These are phyloP conservation scores for Tetranychus piercei DNA, from an alignment of 2,888 invertebrate species.

Conservation along the genomic window DNA sequence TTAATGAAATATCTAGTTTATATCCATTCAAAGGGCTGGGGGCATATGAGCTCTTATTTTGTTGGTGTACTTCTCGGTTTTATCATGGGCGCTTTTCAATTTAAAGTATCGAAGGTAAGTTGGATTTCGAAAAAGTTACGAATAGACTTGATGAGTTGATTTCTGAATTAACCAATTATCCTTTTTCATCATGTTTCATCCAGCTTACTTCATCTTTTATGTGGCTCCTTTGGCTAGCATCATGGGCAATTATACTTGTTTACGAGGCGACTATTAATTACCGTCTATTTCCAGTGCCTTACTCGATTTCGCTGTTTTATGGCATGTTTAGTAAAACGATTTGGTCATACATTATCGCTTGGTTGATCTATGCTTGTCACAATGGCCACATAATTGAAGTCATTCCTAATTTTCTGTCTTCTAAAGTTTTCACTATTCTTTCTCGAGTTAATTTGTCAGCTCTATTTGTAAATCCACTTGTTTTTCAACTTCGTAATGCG, in stretches of 20 bases:
- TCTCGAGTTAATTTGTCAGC: not conserved
- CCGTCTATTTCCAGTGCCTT: not conserved
- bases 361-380: not conserved
- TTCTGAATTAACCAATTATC: not conserved
- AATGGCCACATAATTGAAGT: not conserved
- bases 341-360: not conserved
- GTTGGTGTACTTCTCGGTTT: not conserved
- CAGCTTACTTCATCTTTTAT: not conserved
- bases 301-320: not conserved
- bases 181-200: not conserved
- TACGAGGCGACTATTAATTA: not conserved
- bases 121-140: not conserved
- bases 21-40: not conserved
- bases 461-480: not conserved
- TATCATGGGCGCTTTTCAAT: not conserved
- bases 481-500: not conserved
- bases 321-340: not conserved
- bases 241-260: not conserved
- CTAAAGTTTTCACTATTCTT: not conserved
- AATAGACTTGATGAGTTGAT: not conserved
- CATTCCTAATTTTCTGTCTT: not conserved
- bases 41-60: slow-evolving; percentile 3
- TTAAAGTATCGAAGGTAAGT: not conserved
- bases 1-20: slow-evolving; percentile 2
- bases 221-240: not conserved